Percentiles rank a stretch among this genome's conserved stretches.
phyloP scores from a whole-genome alignment of 2,888 invertebrate species.

The Dendrolimus houi region DNA sequence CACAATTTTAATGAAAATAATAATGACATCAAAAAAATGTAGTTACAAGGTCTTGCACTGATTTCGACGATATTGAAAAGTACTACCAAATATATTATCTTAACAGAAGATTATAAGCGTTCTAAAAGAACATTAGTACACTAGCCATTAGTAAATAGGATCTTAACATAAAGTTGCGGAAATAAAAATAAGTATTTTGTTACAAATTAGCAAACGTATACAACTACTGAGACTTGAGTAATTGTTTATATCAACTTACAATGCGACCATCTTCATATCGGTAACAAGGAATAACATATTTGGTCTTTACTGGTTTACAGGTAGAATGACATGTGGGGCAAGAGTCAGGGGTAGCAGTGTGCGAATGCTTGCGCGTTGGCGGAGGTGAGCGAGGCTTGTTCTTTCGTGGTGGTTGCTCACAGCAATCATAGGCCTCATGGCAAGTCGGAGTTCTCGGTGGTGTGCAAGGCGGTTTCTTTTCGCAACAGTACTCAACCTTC shows the following conservation, averaged over 20 bases:
- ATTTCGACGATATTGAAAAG: no score
- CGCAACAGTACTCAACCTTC: constrained; percentile 31
- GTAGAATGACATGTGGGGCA: constrained; percentile 9
- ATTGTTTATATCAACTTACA: constrained; percentile 37
- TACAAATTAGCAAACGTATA: no score
- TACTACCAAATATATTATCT: no score
- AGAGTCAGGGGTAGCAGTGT: constrained; percentile 1
- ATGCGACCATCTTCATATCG: constrained; percentile 67
- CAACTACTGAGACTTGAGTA: no score
- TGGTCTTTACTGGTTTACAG: constrained; percentile 44
- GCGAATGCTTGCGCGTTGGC: neutral
- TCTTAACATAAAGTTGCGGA: no score
- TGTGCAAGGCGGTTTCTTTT: constrained; percentile 18
- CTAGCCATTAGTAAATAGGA: no score
- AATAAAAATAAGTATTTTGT: no score
- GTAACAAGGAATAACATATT: constrained; percentile 66
- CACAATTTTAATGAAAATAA: no score
- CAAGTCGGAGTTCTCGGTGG: constrained; percentile 6
- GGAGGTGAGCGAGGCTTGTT: neutral
- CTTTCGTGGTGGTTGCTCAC: neutral
- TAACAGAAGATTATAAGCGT: constrained; percentile 2
- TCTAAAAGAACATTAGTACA: no score
- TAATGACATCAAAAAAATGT: no score
- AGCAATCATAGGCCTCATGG: constrained; percentile 7
- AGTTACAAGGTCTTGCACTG: no score